These are phyloP conservation scores for Erinaceus europaeus DNA, from an alignment of 2,113 vertebrate species.

Conservation along the genomic window DNA sequence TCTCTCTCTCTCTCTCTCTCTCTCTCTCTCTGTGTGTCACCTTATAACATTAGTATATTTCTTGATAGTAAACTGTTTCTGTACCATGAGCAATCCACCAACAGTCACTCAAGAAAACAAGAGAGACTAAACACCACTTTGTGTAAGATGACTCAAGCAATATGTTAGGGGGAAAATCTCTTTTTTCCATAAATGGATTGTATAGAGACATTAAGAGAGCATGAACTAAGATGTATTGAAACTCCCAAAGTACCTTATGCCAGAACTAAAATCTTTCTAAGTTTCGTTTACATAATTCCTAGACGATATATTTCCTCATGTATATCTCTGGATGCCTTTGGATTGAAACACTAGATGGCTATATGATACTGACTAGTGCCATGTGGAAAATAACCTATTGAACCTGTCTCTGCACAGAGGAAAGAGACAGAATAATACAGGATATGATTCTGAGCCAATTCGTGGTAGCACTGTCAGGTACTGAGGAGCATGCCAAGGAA, in stretches of 20 bases:
- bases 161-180: not conserved
- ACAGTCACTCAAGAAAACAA: not conserved
- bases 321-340: not conserved
- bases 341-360: not conserved
- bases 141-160: not conserved
- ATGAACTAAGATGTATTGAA: not conserved
- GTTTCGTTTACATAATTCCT: constrained; percentile 7
- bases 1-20: too few relatives aligned
- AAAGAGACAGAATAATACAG: too few relatives aligned
- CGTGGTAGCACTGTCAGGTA: not conserved
- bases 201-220: not conserved
- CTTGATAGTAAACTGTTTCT: not conserved
- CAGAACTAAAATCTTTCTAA: not conserved
- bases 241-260: not conserved
- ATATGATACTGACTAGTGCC: not conserved
- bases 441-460: not conserved
- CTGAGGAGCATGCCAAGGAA: fast-evolving
- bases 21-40: too few relatives aligned
- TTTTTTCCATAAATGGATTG: not conserved
- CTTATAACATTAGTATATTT: not conserved
- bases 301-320: not conserved
- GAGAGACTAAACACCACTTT: not conserved
- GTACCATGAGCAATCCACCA: not conserved
- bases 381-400: not conserved
- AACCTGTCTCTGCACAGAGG: not conserved